phyloP scores from a whole-genome alignment of 2,888 invertebrate species.

The Drosophila mulleri region DNA sequence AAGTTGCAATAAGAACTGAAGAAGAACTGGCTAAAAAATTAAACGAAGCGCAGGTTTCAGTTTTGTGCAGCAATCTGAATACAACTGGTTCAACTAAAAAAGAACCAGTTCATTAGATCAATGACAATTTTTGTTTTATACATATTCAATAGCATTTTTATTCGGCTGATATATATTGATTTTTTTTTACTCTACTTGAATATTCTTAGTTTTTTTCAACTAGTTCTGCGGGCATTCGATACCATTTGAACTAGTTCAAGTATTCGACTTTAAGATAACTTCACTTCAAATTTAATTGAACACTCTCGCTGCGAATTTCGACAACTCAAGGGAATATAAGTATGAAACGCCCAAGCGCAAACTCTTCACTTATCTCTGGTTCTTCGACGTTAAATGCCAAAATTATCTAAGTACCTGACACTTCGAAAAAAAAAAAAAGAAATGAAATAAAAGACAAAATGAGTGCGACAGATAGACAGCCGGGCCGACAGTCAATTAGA shows the following conservation, averaged over 20 bases:
- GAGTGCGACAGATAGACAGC: background rate
- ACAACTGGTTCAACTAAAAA: background rate
- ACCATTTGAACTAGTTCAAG: background rate
- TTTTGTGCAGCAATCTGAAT: background rate
- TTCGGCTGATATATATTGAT: background rate
- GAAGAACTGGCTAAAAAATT: background rate
- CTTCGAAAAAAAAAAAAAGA: background rate
- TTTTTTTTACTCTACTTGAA: background rate
- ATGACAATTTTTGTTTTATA: background rate
- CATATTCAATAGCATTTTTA: background rate
- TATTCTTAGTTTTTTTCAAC: background rate
- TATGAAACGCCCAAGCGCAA: slow-evolving; percentile 12
- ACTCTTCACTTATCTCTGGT: slow-evolving; percentile 18
- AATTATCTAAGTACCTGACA: slow-evolving; percentile 31
- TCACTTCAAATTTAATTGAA: background rate
- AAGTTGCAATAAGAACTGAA: background rate
- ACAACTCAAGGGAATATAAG: slow-evolving; percentile 5
- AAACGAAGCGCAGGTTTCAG: no score
- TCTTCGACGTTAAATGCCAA: slow-evolving; percentile 10
- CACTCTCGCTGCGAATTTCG: no score
- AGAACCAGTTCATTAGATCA: background rate
- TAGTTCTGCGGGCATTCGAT: background rate
- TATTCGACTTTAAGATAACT: background rate
- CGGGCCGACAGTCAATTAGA: slow-evolving; percentile 15
- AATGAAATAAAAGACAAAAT: background rate